A percentile compares a stretch with the other conserved stretches of the same genome.
Evolutionary conservation across 2,113 vertebrate genomes (phyloP).

Genomic region (Ifrita kowaldi): DNA sequence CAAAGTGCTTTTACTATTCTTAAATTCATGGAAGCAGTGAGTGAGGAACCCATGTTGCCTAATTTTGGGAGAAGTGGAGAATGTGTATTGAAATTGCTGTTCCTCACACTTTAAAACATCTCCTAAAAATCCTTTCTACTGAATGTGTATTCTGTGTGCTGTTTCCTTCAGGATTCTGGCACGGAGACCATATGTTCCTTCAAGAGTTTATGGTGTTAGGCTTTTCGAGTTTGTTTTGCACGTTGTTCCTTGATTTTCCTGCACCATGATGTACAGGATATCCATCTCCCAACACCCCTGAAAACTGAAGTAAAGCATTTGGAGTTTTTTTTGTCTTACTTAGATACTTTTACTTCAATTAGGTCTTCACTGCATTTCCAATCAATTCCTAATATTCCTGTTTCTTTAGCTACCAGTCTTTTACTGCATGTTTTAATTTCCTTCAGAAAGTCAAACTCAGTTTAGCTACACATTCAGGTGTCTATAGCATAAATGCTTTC

Average conservation of each 20-base stretch:
- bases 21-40: neutral
- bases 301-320: neutral
- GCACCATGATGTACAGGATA: neutral
- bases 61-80: neutral
- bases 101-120: neutral
- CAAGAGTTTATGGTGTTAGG: neutral
- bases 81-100: neutral
- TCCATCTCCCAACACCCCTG: accelerated
- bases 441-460: neutral
- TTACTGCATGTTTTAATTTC: neutral
- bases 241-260: neutral
- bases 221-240: neutral
- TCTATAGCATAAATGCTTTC: neutral
- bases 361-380: neutral
- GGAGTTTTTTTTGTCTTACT: neutral
- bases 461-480: neutral
- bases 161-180: neutral
- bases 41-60: neutral
- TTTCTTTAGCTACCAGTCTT: neutral
- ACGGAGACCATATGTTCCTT: neutral
- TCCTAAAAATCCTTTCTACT: neutral
- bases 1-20: neutral
- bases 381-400: neutral
- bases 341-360: neutral
- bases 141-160: neutral